Evolutionary conservation across 2,888 invertebrate species (phyloP).

Genomic region (Saturnia japonica): DNA sequence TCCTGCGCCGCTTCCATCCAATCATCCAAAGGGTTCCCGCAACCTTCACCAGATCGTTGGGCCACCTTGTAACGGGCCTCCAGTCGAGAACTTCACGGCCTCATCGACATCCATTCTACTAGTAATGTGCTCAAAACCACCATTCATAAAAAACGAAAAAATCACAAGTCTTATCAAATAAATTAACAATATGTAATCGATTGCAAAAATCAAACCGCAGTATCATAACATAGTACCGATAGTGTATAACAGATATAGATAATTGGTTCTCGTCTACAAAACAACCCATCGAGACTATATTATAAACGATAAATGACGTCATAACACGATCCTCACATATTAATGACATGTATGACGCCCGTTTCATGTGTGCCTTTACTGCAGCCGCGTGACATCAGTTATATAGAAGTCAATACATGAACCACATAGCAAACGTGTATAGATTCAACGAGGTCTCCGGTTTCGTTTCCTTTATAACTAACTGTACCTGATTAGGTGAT

Average conservation of each 20-base stretch:
- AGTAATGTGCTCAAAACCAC: no score
- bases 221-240: slow-evolving; percentile 8
- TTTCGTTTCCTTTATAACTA: no score
- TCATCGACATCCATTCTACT: no score
- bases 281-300: slow-evolving; percentile 28
- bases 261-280: slow-evolving; percentile 23
- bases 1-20: no score
- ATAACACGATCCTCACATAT: slow-evolving; percentile 27
- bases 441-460: no score
- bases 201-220: slow-evolving; percentile 15
- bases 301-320: slow-evolving; percentile 34
- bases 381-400: not conserved
- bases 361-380: not conserved
- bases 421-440: not conserved
- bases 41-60: no score
- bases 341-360: slow-evolving; percentile 28
- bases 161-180: not conserved
- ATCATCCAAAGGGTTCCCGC: no score
- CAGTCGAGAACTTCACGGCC: no score
- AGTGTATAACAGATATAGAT: slow-evolving; percentile 25
- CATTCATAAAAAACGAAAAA: not conserved
- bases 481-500: no score
- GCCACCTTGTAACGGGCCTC: no score
- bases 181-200: slow-evolving; percentile 7
- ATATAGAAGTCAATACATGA: not conserved